A percentile compares a stretch with the other conserved stretches of the same genome.
Conservation (phyloP, 2,113 vertebrate species). For the Lepus americanus region DNA sequence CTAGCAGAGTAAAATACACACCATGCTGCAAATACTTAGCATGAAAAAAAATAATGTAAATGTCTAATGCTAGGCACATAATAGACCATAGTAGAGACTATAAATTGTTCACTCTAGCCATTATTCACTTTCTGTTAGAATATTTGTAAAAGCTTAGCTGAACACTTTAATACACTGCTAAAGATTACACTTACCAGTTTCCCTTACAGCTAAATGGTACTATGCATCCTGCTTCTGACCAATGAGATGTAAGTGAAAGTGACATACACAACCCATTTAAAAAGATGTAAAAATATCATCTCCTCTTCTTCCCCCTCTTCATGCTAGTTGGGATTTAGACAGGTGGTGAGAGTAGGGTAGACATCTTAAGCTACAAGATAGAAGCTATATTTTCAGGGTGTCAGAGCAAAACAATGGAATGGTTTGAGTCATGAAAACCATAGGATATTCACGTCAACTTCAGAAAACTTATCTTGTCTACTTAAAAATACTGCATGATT, state of each 20-base stretch:
- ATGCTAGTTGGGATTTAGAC: neutral
- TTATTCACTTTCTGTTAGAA: neutral
- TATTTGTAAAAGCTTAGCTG: neutral
- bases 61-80: neutral
- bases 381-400: neutral
- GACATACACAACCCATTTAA: neutral
- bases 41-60: neutral
- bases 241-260: neutral
- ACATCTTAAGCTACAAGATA: neutral
- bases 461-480: neutral
- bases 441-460: neutral
- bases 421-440: neutral
- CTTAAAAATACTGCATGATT: neutral
- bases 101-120: neutral
- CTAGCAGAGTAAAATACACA: neutral
- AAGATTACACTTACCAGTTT: neutral
- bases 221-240: neutral
- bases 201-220: neutral
- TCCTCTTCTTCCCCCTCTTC: neutral
- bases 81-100: neutral
- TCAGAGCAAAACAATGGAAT: neutral
- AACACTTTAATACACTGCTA: neutral
- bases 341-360: neutral
- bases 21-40: neutral
- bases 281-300: constrained; percentile 8